Conservation (phyloP, 2,113 vertebrate species). For the Sylvicapra grimmia region DNA sequence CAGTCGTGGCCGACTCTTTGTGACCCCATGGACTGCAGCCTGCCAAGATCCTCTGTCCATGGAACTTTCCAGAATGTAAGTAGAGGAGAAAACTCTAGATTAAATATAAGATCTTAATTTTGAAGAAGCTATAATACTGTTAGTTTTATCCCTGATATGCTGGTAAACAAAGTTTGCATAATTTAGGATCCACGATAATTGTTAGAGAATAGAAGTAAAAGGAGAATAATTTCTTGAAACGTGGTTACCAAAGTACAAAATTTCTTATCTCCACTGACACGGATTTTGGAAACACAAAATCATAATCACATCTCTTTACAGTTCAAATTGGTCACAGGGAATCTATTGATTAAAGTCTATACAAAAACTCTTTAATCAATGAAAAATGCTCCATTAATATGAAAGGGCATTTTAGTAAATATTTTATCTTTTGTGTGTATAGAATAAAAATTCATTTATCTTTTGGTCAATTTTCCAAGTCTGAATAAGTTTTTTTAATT, state of each 20-base stretch:
- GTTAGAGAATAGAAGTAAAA: not conserved
- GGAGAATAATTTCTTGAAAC: not conserved
- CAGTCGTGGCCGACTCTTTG: accelerated
- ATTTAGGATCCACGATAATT: not conserved
- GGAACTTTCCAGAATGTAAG: not conserved
- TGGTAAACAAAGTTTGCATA: not conserved
- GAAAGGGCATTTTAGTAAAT: not conserved
- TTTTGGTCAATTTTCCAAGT: not conserved
- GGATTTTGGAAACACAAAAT: not conserved
- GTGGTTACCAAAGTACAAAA: not conserved
- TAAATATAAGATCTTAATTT: not conserved
- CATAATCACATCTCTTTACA: not conserved
- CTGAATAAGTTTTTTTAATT: not conserved
- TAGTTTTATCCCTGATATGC: not conserved
- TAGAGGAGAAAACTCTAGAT: not conserved
- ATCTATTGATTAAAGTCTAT: not conserved
- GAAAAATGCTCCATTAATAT: not conserved
- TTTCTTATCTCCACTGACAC: not conserved
- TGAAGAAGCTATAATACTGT: not conserved
- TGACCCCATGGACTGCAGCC: not conserved
- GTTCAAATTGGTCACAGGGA: not conserved
- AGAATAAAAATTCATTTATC: not conserved
- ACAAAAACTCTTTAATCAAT: not conserved
- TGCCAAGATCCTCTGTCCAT: not conserved
- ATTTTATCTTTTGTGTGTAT: not conserved